Conservation (phyloP, 2,888 invertebrate genomes). For the Oligia latruncula region DNA sequence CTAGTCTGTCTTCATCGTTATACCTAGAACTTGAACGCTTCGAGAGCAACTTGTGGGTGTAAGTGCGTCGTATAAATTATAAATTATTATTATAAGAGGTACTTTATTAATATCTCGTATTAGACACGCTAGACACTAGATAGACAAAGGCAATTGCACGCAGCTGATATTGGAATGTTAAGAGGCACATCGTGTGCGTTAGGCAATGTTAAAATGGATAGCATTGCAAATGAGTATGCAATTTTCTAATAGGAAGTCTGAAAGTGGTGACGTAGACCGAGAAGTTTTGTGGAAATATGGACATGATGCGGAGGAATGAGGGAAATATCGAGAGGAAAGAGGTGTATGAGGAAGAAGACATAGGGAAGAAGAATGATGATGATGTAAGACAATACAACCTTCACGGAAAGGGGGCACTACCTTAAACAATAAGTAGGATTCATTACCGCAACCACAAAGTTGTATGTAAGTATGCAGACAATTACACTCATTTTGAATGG, state of each 20-base stretch:
- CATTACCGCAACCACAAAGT: neutral
- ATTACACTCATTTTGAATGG: neutral
- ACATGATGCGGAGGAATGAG: neutral
- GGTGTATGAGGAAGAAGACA: neutral
- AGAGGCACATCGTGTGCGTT: neutral
- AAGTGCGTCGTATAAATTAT: neutral
- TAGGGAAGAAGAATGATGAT: neutral
- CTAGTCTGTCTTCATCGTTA: neutral
- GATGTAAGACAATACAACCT: neutral
- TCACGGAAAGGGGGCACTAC: neutral
- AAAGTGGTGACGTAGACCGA: neutral
- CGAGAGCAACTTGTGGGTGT: neutral
- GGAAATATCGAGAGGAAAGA: neutral
- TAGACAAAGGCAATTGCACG: neutral
- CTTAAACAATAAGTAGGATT: slow-evolving; percentile 7
- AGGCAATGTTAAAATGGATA: neutral
- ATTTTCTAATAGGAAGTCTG: neutral
- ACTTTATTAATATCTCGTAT: slow-evolving; percentile 7
- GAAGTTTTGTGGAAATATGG: neutral
- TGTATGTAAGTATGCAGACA: neutral
- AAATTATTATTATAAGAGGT: neutral
- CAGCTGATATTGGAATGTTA: neutral
- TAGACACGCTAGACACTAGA: neutral
- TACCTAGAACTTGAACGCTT: slow-evolving; percentile 1
- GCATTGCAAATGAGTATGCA: neutral